Base-by-base conservation (phyloP, 2,888 invertebrate genomes). In the Lycaena phlaeas region DNA sequence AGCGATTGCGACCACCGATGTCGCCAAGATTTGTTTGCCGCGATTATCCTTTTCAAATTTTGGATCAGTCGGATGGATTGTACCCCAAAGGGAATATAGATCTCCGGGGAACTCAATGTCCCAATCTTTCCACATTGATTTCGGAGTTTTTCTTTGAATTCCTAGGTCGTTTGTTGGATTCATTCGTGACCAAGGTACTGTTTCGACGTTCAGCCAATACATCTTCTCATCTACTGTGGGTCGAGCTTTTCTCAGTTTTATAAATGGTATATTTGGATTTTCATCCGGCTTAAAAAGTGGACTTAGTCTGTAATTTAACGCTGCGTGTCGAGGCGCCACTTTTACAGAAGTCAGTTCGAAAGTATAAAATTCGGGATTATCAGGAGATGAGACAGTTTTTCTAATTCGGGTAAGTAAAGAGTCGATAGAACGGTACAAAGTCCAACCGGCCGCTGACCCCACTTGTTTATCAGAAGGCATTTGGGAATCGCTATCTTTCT, bases 91-190 rank as follows among this genome's bases (percentile, higher is more conserved):
- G 0, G 92, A 90, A 72, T 82, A 92, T 0, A 92, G 64, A 45
- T 89, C 90, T 1, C 88, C 87, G 2, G 87, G 85, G 49, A 90
- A 89, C 58, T 92, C 91, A 1, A 91, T 86, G 46, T 90, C 88
- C 86, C 88, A 92, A 38, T 88, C 79, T 54, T 89, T 89, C 89
- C 90, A 90, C 61, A 79, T 43, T 1, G 77, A 61, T 44, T 57
- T 64, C 2, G 76, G 72, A 11, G 65, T 70, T 31, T 61, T 65
- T 25, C 82, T 60, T 22, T 62, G 57, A 12, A 79, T 56, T 1
- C 81, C 79, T 43, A 75, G 53, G 48, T 78, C 79, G 44, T 82
- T 84, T 0, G 54, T 51, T 1, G 61, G 52, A 44, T 59, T 70
- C 68, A 72, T 70, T 42, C 72, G 61, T 1, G 81, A 74, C 84